Percentiles rank a stretch among this genome's conserved stretches.
Evolutionary conservation across 1,140 invertebrate species (phyloP).

Genomic region (Gonioctena quinquepunctata): DNA sequence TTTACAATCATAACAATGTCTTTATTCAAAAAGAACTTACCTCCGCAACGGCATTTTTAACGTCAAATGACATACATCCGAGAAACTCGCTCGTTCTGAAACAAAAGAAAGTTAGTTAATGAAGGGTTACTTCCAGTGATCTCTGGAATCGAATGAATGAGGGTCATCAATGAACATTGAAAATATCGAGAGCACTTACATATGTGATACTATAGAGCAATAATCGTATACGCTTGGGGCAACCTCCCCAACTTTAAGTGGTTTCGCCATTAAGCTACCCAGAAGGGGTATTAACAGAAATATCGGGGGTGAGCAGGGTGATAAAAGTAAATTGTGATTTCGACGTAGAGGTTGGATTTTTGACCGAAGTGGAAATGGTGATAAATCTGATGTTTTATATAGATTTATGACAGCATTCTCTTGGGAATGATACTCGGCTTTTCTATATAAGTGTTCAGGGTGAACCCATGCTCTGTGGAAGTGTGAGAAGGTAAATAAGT

Average conservation of each 20-base stretch:
- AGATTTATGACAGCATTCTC: no score
- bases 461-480: no score
- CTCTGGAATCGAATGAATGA: background rate
- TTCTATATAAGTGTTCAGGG: no score
- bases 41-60: slow-evolving; percentile 67
- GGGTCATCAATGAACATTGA: background rate
- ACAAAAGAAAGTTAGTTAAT: slow-evolving; percentile 46
- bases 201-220: background rate
- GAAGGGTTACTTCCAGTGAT: background rate
- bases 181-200: background rate
- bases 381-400: background rate
- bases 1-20: no score
- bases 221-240: background rate
- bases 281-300: background rate
- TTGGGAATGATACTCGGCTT: no score
- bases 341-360: background rate
- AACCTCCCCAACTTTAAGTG: background rate
- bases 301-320: background rate
- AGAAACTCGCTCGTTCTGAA: slow-evolving; percentile 77
- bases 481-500: no score
- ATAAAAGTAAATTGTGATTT: background rate
- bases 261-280: slow-evolving; percentile 1
- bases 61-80: slow-evolving; percentile 77
- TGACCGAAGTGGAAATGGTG: background rate
- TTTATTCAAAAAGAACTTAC: no score